phyloP scores from a whole-genome alignment of 2,888 invertebrate species.

The Latrodectus hesperus region DNA sequence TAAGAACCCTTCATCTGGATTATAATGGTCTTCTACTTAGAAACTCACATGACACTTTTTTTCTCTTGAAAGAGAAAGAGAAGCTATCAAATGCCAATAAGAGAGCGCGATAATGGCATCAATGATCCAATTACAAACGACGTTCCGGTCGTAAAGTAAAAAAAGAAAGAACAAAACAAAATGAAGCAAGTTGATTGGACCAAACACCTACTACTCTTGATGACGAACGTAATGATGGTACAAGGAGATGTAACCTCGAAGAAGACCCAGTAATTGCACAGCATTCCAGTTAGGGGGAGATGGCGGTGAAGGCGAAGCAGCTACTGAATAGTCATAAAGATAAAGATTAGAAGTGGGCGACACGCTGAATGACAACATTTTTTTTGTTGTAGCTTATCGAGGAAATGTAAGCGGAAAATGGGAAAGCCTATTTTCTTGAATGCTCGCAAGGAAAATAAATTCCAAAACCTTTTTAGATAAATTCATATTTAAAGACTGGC shows the following conservation, averaged over 20 bases:
- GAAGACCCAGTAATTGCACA: conserved; percentile 11
- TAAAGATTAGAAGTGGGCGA: not conserved
- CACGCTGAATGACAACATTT: conserved; percentile 9
- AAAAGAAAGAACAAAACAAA: not conserved
- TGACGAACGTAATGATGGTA: conserved; percentile 13
- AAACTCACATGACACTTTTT: conserved; percentile 3
- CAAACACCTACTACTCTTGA: conserved; percentile 12
- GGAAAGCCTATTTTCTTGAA: no score
- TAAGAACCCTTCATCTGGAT: not conserved
- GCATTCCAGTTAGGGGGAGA: conserved; percentile 6
- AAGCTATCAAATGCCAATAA: conserved; percentile 45
- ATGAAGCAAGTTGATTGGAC: conserved; percentile 29
- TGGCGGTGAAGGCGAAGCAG: conserved; percentile 6
- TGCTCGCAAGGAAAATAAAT: no score
- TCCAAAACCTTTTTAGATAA: no score
- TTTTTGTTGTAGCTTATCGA: not conserved
- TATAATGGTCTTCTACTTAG: not conserved
- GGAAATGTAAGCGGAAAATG: no score
- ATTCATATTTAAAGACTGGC: no score
- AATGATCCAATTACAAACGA: conserved; percentile 50
- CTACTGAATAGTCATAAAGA: conserved; percentile 7
- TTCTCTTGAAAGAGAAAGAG: not conserved
- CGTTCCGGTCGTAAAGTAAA: conserved; percentile 25
- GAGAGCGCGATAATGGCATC: conserved; percentile 32
- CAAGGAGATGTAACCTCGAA: conserved; percentile 14